Percentiles rank a stretch among this genome's conserved stretches.
These are phyloP conservation scores for Rhincodon typus DNA, from an alignment of 2,797 vertebrate genomes.

Conservation along the genomic window DNA sequence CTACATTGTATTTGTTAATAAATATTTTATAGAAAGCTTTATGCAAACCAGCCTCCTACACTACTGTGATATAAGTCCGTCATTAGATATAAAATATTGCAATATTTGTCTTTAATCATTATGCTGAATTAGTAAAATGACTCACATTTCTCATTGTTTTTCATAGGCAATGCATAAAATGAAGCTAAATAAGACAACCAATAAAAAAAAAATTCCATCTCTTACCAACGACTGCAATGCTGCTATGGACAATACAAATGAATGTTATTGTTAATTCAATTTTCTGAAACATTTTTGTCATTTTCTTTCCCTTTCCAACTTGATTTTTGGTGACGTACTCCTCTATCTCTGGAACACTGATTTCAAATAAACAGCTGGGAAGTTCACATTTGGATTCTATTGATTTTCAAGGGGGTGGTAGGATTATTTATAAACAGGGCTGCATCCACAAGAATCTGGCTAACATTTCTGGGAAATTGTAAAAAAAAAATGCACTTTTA, in stretches of 20 bases:
- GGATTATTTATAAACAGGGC: neutral
- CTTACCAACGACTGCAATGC: neutral
- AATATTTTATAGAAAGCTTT: neutral
- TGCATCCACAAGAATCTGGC: neutral
- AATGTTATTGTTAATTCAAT: neutral
- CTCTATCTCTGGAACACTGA: no score
- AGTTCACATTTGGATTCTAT: neutral
- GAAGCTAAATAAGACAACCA: neutral
- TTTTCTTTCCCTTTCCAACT: neutral
- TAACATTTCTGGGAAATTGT: slow-evolving; percentile 18
- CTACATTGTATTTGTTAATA: neutral
- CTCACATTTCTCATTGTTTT: no score
- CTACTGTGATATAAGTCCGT: neutral
- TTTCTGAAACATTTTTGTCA: neutral
- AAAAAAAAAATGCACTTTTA: neutral
- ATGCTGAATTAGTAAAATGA: neutral
- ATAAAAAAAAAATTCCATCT: neutral
- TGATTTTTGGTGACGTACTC: neutral
- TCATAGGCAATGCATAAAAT: neutral
- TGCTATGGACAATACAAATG: neutral
- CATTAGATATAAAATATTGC: neutral
- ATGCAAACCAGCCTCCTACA: neutral
- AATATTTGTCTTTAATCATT: neutral
- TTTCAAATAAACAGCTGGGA: neutral
- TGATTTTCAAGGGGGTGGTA: neutral